phyloP scores from a whole-genome alignment of 2,888 invertebrate genomes.

The Eupithecia pulchellata region DNA sequence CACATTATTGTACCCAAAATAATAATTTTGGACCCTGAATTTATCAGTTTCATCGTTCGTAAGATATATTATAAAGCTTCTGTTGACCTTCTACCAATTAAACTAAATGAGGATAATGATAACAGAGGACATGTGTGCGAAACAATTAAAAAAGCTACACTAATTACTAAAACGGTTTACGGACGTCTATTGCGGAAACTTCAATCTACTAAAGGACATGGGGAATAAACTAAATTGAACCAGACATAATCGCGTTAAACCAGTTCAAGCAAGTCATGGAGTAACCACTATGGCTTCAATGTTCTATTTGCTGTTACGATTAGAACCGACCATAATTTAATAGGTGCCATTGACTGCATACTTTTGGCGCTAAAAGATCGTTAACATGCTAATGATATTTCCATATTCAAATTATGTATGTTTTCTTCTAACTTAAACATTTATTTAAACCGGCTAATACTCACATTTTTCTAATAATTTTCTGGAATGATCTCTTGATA shows the following conservation, averaged over 20 bases:
- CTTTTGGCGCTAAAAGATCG: conserved; percentile 24
- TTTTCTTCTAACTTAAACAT: conserved; percentile 3
- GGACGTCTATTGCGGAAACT: conserved; percentile 60
- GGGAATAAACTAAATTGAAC: conserved; percentile 53
- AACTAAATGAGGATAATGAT: conserved; percentile 41
- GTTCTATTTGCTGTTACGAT: conserved; percentile 16
- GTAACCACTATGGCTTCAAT: conserved; percentile 21
- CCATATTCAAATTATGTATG: conserved; percentile 11
- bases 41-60: neutral
- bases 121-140: conserved; percentile 53
- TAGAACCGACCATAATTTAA: neutral
- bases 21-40: neutral
- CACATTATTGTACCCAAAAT: neutral
- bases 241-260: conserved; percentile 46
- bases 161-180: conserved; percentile 50
- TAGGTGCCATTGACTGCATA: conserved; percentile 32
- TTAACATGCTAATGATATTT: conserved; percentile 31
- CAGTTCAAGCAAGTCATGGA: conserved; percentile 35
- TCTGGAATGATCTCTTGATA: conserved; percentile 63
- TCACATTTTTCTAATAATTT: conserved; percentile 67
- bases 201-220: conserved; percentile 59
- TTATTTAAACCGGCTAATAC: conserved; percentile 44
- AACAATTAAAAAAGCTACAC: conserved; percentile 49
- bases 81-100: conserved; percentile 40
- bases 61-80: conserved; percentile 26